Evolutionary conservation across 2,888 invertebrate species (phyloP).

Genomic region (Acleris sparsana): DNA sequence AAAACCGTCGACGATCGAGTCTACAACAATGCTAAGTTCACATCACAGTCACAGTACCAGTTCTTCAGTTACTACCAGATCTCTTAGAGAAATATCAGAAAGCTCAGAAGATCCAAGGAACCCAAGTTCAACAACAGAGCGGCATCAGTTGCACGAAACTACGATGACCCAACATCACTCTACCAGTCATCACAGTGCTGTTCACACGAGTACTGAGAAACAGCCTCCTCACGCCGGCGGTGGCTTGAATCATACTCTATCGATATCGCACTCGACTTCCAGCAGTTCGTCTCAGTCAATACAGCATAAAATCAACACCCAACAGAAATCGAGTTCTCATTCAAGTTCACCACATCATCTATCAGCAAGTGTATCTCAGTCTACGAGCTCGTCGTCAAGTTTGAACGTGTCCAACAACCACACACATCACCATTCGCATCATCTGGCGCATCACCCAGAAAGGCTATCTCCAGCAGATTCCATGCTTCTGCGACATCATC

Average conservation of each 20-base stretch:
- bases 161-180: slow-evolving; percentile 87
- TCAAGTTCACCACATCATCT: slow-evolving; percentile 81
- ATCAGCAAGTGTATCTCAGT: slow-evolving; percentile 82
- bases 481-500: slow-evolving; percentile 77
- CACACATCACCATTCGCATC: slow-evolving; percentile 87
- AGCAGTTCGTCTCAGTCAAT: slow-evolving; percentile 87
- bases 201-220: slow-evolving; percentile 86
- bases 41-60: slow-evolving; percentile 88
- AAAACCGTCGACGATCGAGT: slow-evolving; percentile 83
- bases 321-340: slow-evolving; percentile 75
- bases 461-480: slow-evolving; percentile 85
- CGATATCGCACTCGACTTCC: slow-evolving; percentile 87
- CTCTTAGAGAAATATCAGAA: slow-evolving; percentile 84
- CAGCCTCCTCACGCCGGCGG: slow-evolving; percentile 81
- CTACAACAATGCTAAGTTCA: slow-evolving; percentile 87
- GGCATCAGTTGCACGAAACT: slow-evolving; percentile 86
- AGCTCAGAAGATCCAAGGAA: slow-evolving; percentile 76
- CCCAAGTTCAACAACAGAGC: slow-evolving; percentile 78
- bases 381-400: slow-evolving; percentile 77
- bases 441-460: slow-evolving; percentile 86
- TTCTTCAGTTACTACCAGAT: slow-evolving; percentile 88
- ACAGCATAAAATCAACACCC: slow-evolving; percentile 84
- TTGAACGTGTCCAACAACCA: slow-evolving; percentile 83
- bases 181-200: slow-evolving; percentile 85
- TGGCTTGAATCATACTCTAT: slow-evolving; percentile 83